These are phyloP conservation scores for Gymnoscopelus microlampas DNA, from an alignment of 2,797 vertebrate species.

Conservation along the genomic window DNA sequence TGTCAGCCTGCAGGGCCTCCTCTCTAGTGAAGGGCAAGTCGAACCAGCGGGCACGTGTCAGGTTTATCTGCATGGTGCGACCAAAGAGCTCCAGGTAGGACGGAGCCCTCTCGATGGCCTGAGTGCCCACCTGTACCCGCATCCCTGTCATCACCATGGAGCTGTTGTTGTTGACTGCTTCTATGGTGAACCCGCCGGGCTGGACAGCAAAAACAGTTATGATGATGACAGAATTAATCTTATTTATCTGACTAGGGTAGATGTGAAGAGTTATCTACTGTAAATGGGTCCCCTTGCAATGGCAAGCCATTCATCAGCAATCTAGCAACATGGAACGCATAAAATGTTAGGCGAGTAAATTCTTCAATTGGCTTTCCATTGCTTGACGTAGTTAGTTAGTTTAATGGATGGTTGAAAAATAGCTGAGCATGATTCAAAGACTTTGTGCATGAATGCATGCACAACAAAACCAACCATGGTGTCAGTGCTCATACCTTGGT, in stretches of 20 bases:
- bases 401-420: too few relatives aligned
- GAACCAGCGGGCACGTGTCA: slow-evolving; percentile 96
- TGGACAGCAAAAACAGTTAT: slow-evolving; percentile 50
- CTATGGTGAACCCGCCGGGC: slow-evolving; percentile 96
- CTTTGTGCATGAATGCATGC: not conserved
- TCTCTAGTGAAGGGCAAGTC: slow-evolving; percentile 98
- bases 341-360: too few relatives aligned
- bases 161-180: slow-evolving; percentile 95
- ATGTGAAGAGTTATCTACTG: too few relatives aligned
- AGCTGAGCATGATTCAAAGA: too few relatives aligned
- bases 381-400: too few relatives aligned
- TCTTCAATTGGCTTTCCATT: too few relatives aligned
- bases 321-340: too few relatives aligned
- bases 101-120: slow-evolving; percentile 94
- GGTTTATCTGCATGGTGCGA: slow-evolving; percentile 96
- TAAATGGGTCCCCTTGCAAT: too few relatives aligned
- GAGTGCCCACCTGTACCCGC: slow-evolving; percentile 95
- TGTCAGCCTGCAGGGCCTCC: slow-evolving; percentile 97
- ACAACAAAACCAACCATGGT: not conserved
- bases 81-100: slow-evolving; percentile 97
- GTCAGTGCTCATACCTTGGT: slow-evolving; percentile 87
- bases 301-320: too few relatives aligned
- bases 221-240: too few relatives aligned
- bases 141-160: slow-evolving; percentile 99
- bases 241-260: too few relatives aligned